Conservation (phyloP, 2,113 vertebrate genomes). For the Laticauda colubrina region DNA sequence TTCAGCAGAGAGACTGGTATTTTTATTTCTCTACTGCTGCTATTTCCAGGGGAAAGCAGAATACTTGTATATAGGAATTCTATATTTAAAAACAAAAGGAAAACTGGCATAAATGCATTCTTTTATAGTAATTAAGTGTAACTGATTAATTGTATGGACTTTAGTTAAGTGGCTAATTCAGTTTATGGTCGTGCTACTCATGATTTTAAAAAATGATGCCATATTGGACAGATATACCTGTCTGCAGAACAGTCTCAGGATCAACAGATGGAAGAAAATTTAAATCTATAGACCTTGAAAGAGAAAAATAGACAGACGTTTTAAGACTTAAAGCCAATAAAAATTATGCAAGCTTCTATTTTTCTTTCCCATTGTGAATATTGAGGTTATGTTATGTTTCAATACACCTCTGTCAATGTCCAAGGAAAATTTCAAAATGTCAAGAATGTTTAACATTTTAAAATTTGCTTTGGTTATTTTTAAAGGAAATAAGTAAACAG, state of each 20-base stretch:
- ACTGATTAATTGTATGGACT: not conserved
- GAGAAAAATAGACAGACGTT: slow-evolving; percentile 18
- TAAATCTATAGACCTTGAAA: slow-evolving; percentile 82
- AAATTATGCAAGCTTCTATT: not conserved
- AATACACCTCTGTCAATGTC: not conserved
- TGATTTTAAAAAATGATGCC: slow-evolving; percentile 10
- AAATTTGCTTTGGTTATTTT: not conserved
- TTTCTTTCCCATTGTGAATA: not conserved
- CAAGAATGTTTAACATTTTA: not conserved
- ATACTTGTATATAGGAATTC: rapidly evolving
- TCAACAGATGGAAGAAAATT: slow-evolving; percentile 91
- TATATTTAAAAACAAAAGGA: not conserved
- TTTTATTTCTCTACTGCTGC: slow-evolving; percentile 1
- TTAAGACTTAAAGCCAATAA: not conserved
- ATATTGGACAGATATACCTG: slow-evolving; percentile 76
- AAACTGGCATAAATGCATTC: not conserved
- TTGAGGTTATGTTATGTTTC: not conserved
- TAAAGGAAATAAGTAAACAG: not conserved
- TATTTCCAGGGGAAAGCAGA: not conserved
- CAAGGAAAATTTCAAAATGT: not conserved
- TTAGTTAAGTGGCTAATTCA: not conserved
- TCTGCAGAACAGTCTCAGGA: slow-evolving; percentile 94
- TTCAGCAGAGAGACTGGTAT: not conserved
- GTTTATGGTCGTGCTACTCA: not conserved
- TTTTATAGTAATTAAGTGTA: not conserved